These are phyloP conservation scores for Vicugna pacos DNA, from an alignment of 2,113 vertebrate genomes.

Conservation along the genomic window DNA sequence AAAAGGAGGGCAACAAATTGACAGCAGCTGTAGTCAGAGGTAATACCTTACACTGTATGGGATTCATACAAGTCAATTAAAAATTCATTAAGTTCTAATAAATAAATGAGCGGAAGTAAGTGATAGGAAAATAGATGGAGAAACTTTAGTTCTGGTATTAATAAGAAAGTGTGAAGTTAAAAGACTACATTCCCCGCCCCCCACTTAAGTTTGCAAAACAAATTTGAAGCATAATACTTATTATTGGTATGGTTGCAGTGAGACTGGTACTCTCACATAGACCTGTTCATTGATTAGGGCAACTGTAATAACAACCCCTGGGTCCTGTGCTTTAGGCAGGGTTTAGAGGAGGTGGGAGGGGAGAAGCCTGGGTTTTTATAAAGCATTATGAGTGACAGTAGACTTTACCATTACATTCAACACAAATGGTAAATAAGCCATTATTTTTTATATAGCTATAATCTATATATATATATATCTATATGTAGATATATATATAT, in stretches of 20 bases:
- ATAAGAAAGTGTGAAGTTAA: conserved; percentile 49
- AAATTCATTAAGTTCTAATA: not conserved
- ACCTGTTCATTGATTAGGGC: not conserved
- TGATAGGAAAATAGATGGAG: not conserved
- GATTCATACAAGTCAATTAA: conserved; percentile 5
- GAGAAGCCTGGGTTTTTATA: conserved; percentile 6
- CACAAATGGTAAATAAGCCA: conserved; percentile 8
- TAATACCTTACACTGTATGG: conserved; percentile 37
- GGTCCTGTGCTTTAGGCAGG: not conserved
- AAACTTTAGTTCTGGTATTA: conserved; percentile 28
- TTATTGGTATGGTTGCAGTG: not conserved
- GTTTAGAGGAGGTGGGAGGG: not conserved
- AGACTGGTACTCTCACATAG: not conserved
- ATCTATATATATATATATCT: not conserved
- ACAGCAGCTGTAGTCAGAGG: not conserved
- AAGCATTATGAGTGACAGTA: not conserved
- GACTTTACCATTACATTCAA: conserved; percentile 44
- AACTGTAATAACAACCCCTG: not conserved
- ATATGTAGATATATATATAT: not conserved
- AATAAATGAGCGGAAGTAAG: conserved; percentile 24
- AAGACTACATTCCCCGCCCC: not conserved
- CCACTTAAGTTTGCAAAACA: not conserved
- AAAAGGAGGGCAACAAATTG: not conserved
- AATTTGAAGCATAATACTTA: not conserved
- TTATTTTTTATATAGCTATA: not conserved